A percentile compares a stretch with the other conserved stretches of the same genome.
phyloP scores from a whole-genome alignment of 2,113 vertebrate genomes.

The Rhinolophus ferrumequinum region DNA sequence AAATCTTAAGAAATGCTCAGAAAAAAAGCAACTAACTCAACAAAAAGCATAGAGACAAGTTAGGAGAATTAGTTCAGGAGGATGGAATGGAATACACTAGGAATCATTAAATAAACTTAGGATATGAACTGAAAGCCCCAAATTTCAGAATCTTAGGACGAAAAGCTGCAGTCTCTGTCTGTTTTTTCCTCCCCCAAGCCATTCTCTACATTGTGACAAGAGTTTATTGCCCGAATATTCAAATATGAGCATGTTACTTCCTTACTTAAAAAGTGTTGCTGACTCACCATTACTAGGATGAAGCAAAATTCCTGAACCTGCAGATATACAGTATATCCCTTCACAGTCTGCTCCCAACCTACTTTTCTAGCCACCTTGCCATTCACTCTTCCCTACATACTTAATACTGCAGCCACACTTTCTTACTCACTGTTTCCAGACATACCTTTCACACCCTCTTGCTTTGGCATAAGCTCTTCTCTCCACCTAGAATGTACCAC shows the following conservation, averaged over 20 bases:
- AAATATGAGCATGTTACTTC: neutral
- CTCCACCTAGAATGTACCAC: neutral
- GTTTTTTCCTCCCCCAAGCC: neutral
- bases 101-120: neutral
- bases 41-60: neutral
- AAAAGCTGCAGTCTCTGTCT: neutral
- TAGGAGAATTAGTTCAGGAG: neutral
- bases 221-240: slow-evolving; percentile 19
- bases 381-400: neutral
- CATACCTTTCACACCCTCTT: neutral
- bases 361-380: neutral
- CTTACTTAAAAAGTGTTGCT: slow-evolving; percentile 29
- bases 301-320: slow-evolving; percentile 1
- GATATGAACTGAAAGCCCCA: neutral
- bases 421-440: neutral
- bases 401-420: neutral
- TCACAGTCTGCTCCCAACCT: neutral
- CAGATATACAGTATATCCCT: neutral
- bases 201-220: slow-evolving; percentile 9
- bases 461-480: neutral
- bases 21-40: neutral
- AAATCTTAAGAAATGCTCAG: neutral
- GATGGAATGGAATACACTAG: neutral
- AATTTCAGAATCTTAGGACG: slow-evolving; percentile 1
- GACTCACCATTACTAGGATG: neutral